Percentiles rank a stretch among this genome's conserved stretches.
These are phyloP conservation scores for Brachyhypopomus gauderio DNA, from an alignment of 2,113 vertebrate genomes.

Conservation along the genomic window DNA sequence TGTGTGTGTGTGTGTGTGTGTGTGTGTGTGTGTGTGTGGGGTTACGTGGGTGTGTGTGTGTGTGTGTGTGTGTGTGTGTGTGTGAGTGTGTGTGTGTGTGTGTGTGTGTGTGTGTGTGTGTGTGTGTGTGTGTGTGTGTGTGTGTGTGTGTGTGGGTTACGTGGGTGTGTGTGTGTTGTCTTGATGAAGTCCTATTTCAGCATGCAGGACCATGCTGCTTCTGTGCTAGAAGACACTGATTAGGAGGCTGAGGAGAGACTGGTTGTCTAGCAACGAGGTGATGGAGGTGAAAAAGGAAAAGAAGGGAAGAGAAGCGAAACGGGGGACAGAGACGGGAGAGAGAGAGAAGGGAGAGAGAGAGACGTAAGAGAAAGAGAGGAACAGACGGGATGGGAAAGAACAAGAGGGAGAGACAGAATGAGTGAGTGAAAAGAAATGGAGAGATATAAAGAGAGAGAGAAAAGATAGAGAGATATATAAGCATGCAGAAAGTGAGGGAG, in stretches of 20 bases:
- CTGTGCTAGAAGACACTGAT: slow-evolving; percentile 23
- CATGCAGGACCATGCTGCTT: slow-evolving; percentile 9
- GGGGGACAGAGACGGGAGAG: neutral
- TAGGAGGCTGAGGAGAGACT: slow-evolving; percentile 12
- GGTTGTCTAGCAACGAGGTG: slow-evolving; percentile 52
- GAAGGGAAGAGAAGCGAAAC: slow-evolving; percentile 14
- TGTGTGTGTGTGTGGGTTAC: no score
- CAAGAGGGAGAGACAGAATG: neutral
- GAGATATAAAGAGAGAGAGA: no score
- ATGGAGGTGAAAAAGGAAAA: slow-evolving; percentile 43
- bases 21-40: slow-evolving; percentile 34
- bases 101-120: slow-evolving; percentile 36
- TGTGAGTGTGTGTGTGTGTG: neutral
- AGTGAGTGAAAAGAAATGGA: neutral
- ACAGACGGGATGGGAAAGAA: neutral
- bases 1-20: neutral
- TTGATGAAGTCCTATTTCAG: slow-evolving; percentile 17
- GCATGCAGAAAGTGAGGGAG: neutral
- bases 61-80: no score
- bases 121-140: neutral
- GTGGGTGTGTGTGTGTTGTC: neutral
- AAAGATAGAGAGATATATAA: neutral
- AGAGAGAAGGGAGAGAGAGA: neutral
- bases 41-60: no score
- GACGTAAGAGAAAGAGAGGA: neutral